phyloP scores from a whole-genome alignment of 2,888 invertebrate genomes.

The Hydrotaea cyrtoneurina region DNA sequence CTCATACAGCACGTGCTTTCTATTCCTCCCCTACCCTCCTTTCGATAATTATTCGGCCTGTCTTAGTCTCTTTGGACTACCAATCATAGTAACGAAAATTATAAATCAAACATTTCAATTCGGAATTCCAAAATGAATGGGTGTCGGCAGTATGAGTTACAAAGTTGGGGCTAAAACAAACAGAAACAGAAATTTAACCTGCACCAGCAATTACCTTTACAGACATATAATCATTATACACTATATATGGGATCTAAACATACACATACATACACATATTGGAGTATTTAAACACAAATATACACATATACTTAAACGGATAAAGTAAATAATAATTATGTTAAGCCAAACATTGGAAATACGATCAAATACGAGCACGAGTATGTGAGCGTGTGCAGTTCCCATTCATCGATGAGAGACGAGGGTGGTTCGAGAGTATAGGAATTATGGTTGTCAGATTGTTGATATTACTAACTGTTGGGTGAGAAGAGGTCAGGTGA shows the following conservation, averaged over 20 bases:
- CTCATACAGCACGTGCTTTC: too few species aligned
- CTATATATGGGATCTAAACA: not conserved
- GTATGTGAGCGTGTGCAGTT: too few species aligned
- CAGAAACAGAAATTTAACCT: not conserved
- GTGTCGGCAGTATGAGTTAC: not conserved
- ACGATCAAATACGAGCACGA: constrained; percentile 33
- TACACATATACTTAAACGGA: not conserved
- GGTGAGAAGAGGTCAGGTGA: too few species aligned
- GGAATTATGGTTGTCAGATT: too few species aligned
- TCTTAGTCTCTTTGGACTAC: too few species aligned
- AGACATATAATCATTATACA: not conserved
- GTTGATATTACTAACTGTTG: too few species aligned
- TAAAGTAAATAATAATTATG: constrained; percentile 52
- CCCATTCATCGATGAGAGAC: too few species aligned
- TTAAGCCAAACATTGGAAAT: constrained; percentile 55
- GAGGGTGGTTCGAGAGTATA: not conserved
- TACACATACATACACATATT: not conserved
- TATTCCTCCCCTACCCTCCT: too few species aligned
- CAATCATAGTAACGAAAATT: not conserved
- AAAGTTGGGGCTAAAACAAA: not conserved
- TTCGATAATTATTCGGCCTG: too few species aligned
- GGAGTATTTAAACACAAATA: not conserved
- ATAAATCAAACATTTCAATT: not conserved
- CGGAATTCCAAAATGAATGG: not conserved
- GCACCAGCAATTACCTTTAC: not conserved